Base-by-base conservation (phyloP, 2,113 vertebrate genomes). In the Anolis sagrei region DNA sequence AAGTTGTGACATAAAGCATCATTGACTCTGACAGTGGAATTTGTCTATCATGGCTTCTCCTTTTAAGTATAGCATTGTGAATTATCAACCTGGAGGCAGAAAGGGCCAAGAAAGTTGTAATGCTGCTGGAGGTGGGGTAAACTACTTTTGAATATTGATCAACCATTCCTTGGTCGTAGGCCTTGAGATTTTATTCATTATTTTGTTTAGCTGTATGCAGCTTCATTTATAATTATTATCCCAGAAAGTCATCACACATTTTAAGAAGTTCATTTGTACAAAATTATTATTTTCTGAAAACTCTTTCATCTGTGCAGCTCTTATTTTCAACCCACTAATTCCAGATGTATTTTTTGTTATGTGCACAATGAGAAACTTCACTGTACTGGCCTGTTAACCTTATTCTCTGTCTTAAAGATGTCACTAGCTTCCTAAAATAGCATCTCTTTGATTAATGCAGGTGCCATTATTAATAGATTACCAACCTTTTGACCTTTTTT, bases 381-480 rank as follows among this genome's bases (percentile, higher is more conserved):
- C 76, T 79, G 44, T 72, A 79, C 44, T 85, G 76, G 32, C 83
- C 83, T 85, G 79, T 85, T 85, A 85, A 85, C 83, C 83, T 61
- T 68, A 54, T 48, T 77, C 32, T 70, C 7, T 84, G 34, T 79
- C 54, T 79, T 68, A 62, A 72, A 79, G 39, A 48, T 86, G 68
- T 86, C 54, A 86, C 21, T 19, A 61, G 51, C 68, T 32, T 79
- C 76, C 58, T n/a, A 79, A 86, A 86, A 86, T 86, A 86, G 83
- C 91, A 87, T 25, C 62, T n/a, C 89, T 77, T 90, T 81, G 81
- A 70, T 32, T 87, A 78, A 76, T 87, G 85, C 44, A 87, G 75
- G 81, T 90, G 87, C 34, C 87, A 51, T 89, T 92, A 48, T 90
- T 90, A 89, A 92, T 93, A 90, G 73, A 77, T n/a, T 88, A 29